phyloP scores from a whole-genome alignment of 2,888 invertebrate species.

The Gandaritis pyraliata region DNA sequence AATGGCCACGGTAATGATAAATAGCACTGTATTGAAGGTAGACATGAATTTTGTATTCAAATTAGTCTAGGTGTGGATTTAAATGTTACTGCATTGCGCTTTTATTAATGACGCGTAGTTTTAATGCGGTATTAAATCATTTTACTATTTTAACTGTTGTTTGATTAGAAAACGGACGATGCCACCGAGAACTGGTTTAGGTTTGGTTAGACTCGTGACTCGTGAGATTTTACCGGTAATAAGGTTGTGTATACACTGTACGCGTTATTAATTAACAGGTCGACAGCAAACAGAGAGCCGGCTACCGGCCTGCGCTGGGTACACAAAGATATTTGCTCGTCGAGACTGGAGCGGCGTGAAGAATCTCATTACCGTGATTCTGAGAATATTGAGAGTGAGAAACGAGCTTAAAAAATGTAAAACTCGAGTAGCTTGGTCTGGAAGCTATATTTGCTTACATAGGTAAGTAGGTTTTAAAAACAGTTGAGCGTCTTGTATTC shows the following conservation, averaged over 20 bases:
- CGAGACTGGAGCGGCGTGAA: slow-evolving; percentile 75
- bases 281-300: slow-evolving; percentile 81
- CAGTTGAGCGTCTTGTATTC: slow-evolving; percentile 6
- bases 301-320: slow-evolving; percentile 80
- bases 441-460: slow-evolving; percentile 18
- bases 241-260: slow-evolving; percentile 81
- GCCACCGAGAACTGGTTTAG: slow-evolving; percentile 71
- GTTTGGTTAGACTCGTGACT: slow-evolving; percentile 76
- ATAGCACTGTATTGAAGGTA: slow-evolving; percentile 79
- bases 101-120: slow-evolving; percentile 63
- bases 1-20: slow-evolving; percentile 81
- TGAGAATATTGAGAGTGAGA: slow-evolving; percentile 81
- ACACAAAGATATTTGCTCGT: slow-evolving; percentile 75
- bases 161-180: slow-evolving; percentile 73
- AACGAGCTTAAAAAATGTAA: slow-evolving; percentile 75
- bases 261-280: slow-evolving; percentile 84
- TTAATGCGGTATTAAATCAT: slow-evolving; percentile 44
- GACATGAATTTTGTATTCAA: slow-evolving; percentile 83
- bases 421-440: slow-evolving; percentile 47
- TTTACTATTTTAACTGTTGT: slow-evolving; percentile 43
- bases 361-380: slow-evolving; percentile 81
- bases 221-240: slow-evolving; percentile 84
- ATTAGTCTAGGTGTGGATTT: slow-evolving; percentile 79
- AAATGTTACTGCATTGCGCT: slow-evolving; percentile 69
- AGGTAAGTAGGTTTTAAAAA: slow-evolving; percentile 11